These are phyloP conservation scores for roundworm (Caenorhabditis elegans) DNA, from an alignment of 1,140 invertebrate genomes.

Conservation along the genomic window WBcel235 BX284606.5:16817501-16818000, in stretches of 20 bases:
- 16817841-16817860: conserved; percentile 61
- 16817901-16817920: conserved; percentile 56
- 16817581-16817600: conserved; percentile 40
- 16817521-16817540: conserved; percentile 68
- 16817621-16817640: conserved; percentile 88
- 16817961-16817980: too few species aligned
- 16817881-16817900: conserved; percentile 57
- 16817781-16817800: conserved; percentile 61
- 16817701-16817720: conserved; percentile 67
- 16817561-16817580: conserved; percentile 68
- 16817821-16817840: neutral
- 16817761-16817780: conserved; percentile 64
- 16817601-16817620: conserved; percentile 67
- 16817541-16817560: conserved; percentile 70
- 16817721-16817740: conserved; percentile 66
- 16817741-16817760: conserved; percentile 57
- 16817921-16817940: conserved; percentile 55
- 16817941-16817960: conserved; percentile 44
- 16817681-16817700: conserved; percentile 71
- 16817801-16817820: neutral
- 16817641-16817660: conserved; percentile 84
- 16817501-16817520: conserved; percentile 80
- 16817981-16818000: too few species aligned
- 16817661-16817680: conserved; percentile 82
- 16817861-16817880: conserved; percentile 61